Evolutionary conservation across 2,797 vertebrate species (phyloP).

Genomic region (Paramormyrops hopkinsi): DNA sequence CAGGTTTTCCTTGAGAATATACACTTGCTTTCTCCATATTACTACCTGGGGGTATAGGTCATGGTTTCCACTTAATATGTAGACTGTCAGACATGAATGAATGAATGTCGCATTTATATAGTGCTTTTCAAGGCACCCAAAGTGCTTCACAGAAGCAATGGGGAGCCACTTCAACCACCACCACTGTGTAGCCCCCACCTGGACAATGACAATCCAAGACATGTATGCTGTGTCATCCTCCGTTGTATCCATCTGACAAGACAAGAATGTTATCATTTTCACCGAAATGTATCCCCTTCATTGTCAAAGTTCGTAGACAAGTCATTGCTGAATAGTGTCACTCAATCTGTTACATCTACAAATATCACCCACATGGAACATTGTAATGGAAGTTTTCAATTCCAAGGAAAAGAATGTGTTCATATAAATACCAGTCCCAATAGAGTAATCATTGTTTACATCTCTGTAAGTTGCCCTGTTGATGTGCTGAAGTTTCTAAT

Average conservation of each 20-base stretch:
- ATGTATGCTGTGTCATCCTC: not conserved
- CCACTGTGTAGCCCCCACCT: not conserved
- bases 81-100: not conserved
- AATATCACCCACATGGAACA: not conserved
- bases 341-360: not conserved
- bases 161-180: not conserved
- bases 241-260: not conserved
- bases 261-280: not conserved
- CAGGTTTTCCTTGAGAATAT: not conserved
- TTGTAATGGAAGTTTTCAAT: not conserved
- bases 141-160: not conserved
- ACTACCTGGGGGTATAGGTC: not conserved
- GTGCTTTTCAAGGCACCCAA: not conserved
- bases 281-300: not conserved
- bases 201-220: not conserved
- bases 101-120: not conserved
- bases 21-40: not conserved
- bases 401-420: not conserved
- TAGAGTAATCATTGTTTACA: not conserved
- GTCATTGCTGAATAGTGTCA: not conserved
- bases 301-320: not conserved
- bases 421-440: not conserved
- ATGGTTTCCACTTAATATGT: not conserved
- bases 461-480: not conserved
- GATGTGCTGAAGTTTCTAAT: not conserved